A percentile compares a stretch with the other conserved stretches of the same genome.
Evolutionary conservation across 2,888 invertebrate genomes (phyloP).

Genomic region (Perizoma affinitatum): DNA sequence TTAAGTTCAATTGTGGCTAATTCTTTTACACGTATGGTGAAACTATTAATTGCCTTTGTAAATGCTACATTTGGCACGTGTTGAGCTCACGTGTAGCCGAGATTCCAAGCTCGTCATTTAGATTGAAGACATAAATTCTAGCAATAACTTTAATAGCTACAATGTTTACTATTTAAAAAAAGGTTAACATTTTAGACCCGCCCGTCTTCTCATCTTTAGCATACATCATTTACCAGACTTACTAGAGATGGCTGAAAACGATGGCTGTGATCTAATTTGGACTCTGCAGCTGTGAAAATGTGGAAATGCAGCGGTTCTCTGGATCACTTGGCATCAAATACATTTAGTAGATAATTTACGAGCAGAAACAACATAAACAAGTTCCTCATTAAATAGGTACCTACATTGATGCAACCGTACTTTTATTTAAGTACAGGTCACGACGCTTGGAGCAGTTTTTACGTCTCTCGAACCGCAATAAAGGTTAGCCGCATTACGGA

Average conservation of each 20-base stretch:
- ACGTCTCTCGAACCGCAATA: slow-evolving; percentile 24
- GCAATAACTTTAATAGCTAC: slow-evolving; percentile 17
- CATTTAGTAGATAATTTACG: slow-evolving; percentile 20
- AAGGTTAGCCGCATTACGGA: slow-evolving; percentile 20
- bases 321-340: slow-evolving; percentile 15
- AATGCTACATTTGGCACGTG: slow-evolving; percentile 32
- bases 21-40: background rate
- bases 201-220: no score
- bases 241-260: no score
- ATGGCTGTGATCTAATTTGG: background rate
- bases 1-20: no score
- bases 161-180: slow-evolving; percentile 10
- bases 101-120: slow-evolving; percentile 14
- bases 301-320: slow-evolving; percentile 11
- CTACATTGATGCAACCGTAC: background rate
- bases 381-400: background rate
- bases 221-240: no score
- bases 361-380: slow-evolving; percentile 9
- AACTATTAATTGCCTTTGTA: slow-evolving; percentile 15
- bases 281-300: slow-evolving; percentile 2
- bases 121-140: slow-evolving; percentile 24
- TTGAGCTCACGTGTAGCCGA: slow-evolving; percentile 26
- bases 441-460: slow-evolving; percentile 17
- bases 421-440: slow-evolving; percentile 13
- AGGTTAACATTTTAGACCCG: slow-evolving; percentile 3